These are phyloP conservation scores for Rachycentron canadum DNA, from an alignment of 2,797 vertebrate genomes.

Conservation along the genomic window DNA sequence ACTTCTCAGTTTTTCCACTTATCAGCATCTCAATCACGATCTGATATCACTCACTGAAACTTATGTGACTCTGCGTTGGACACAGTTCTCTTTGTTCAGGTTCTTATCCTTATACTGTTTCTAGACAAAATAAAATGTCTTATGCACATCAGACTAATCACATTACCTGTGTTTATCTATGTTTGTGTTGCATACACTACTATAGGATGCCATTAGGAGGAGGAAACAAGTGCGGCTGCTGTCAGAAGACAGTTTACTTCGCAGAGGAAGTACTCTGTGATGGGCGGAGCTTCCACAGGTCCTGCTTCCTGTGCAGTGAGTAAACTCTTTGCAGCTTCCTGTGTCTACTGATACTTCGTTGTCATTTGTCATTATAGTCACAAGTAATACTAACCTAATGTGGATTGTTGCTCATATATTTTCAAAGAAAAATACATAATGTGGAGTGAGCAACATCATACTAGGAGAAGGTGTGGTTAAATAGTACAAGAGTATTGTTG, in stretches of 20 bases:
- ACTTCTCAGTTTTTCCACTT: neutral
- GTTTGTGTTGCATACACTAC: slow-evolving; percentile 10
- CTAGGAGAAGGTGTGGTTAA: neutral
- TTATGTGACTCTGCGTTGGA: neutral
- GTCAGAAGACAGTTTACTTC: slow-evolving; percentile 94
- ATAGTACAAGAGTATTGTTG: neutral
- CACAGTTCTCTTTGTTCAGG: neutral
- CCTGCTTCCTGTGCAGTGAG: slow-evolving; percentile 98
- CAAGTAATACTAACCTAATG: neutral
- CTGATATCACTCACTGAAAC: neutral
- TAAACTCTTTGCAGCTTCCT: slow-evolving; percentile 64
- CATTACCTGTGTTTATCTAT: slow-evolving; percentile 18
- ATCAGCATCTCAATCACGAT: neutral
- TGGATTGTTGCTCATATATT: neutral
- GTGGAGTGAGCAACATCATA: neutral
- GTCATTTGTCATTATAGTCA: neutral
- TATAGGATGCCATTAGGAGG: slow-evolving; percentile 94
- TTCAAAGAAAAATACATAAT: neutral
- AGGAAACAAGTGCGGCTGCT: slow-evolving; percentile 95
- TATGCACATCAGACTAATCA: neutral
- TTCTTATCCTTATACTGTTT: neutral
- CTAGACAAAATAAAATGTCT: neutral
- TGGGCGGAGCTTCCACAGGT: slow-evolving; percentile 94
- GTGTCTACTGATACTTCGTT: too few relatives aligned
- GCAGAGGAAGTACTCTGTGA: slow-evolving; percentile 97